Evolutionary conservation across 2,888 invertebrate genomes (phyloP).

Genomic region (Agrotis ipsilon): DNA sequence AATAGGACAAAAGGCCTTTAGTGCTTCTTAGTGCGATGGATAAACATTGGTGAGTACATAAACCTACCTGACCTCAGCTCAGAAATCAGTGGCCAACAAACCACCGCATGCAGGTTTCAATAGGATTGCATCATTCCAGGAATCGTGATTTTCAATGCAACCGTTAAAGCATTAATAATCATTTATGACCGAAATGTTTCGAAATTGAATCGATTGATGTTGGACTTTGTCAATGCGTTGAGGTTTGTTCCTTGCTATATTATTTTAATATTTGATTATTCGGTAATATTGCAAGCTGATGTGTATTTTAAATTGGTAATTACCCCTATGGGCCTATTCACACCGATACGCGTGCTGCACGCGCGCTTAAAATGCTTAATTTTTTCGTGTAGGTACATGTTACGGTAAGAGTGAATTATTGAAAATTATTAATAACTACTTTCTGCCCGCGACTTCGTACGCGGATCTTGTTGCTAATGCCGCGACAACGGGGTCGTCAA

Average conservation of each 20-base stretch:
- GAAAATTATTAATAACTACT: too few relatives aligned
- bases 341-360: too few relatives aligned
- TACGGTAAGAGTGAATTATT: too few relatives aligned
- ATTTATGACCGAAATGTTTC: neutral
- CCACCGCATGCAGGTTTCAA: neutral
- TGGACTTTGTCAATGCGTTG: slow-evolving; percentile 1
- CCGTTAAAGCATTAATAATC: neutral
- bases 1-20: neutral
- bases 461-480: too few relatives aligned
- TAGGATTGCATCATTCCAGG: neutral
- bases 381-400: too few relatives aligned
- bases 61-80: neutral
- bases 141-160: neutral
- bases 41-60: neutral
- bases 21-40: too few relatives aligned
- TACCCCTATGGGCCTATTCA: too few relatives aligned
- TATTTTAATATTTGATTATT: slow-evolving; percentile 1
- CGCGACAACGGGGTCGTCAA: too few relatives aligned
- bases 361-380: too few relatives aligned
- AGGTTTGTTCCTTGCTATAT: neutral
- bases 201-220: neutral
- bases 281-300: neutral
- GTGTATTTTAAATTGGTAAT: neutral
- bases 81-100: neutral
- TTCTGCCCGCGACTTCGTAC: too few relatives aligned